Evolutionary conservation across 1,140 invertebrate genomes (phyloP).

Genomic region (Tetramorium parvispinum): DNA sequence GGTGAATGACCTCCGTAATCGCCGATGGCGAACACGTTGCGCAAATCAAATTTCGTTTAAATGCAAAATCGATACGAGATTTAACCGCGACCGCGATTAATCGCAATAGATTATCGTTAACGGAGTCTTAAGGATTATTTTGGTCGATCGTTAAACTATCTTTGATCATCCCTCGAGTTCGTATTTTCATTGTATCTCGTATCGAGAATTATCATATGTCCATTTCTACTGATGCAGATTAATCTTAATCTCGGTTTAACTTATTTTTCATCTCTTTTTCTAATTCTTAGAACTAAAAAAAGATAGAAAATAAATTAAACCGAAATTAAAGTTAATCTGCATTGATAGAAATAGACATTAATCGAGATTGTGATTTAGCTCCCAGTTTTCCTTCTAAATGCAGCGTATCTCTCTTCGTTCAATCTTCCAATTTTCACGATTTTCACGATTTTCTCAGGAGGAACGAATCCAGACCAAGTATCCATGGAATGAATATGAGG

Average conservation of each 20-base stretch:
- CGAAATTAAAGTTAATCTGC: too few relatives aligned
- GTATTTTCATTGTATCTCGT: background rate
- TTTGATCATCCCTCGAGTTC: background rate
- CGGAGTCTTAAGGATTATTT: background rate
- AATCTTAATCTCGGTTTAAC: too few relatives aligned
- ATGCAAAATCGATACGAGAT: background rate
- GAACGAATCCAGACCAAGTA: constrained; percentile 85
- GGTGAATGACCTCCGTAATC: constrained; percentile 1
- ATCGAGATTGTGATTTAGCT: too few relatives aligned
- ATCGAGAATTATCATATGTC: background rate
- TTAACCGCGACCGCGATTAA: background rate
- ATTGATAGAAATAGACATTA: too few relatives aligned
- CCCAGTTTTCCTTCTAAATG: background rate
- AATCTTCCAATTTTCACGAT: background rate
- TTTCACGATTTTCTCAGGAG: constrained; percentile 35
- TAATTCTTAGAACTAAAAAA: too few relatives aligned
- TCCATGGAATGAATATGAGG: constrained; percentile 90
- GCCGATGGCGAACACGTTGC: background rate
- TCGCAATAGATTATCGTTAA: background rate
- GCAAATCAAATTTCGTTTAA: background rate
- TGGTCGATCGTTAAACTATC: background rate
- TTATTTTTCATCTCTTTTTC: too few relatives aligned
- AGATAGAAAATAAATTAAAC: too few relatives aligned
- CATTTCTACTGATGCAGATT: too few relatives aligned
- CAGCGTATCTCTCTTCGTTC: background rate